Conservation (phyloP, 2,888 invertebrate species). For the Chrysotoxum bicinctum region DNA sequence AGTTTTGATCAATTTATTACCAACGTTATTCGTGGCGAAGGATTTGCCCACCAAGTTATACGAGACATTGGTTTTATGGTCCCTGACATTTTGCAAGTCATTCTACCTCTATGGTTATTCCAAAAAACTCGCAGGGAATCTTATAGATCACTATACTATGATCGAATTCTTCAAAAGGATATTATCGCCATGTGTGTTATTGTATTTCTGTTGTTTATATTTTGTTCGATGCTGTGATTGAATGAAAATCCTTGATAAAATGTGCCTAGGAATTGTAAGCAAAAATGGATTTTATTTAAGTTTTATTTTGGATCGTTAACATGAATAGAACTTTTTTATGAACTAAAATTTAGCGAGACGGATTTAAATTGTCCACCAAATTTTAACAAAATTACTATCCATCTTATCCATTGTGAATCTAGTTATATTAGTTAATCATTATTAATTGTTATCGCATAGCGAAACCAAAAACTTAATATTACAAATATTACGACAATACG, state of each 20-base stretch:
- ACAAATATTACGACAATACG: constrained; percentile 49
- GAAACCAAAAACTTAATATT: not conserved
- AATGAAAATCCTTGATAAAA: not conserved
- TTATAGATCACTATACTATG: constrained; percentile 80
- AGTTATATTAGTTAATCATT: not conserved
- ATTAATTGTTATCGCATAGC: constrained; percentile 13
- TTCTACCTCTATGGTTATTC: constrained; percentile 84
- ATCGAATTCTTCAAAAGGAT: constrained; percentile 80
- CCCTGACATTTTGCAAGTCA: constrained; percentile 85
- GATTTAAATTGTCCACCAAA: not conserved
- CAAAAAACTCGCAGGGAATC: constrained; percentile 79
- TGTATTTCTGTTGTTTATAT: constrained; percentile 80
- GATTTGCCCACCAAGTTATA: constrained; percentile 86
- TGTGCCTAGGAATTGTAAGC: not conserved
- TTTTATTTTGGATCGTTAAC: not conserved
- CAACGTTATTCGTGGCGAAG: constrained; percentile 86
- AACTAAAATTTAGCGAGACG: not conserved
- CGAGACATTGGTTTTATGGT: constrained; percentile 88
- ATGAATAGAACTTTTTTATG: not conserved
- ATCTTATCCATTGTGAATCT: not conserved
- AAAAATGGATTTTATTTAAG: not conserved
- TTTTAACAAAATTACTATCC: not conserved
- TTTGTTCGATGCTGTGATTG: constrained; percentile 81
- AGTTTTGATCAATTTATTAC: constrained; percentile 86
- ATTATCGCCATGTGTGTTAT: constrained; percentile 80